Conservation (phyloP, 2,113 vertebrate genomes). For the Phrynocephalus versicolor region DNA sequence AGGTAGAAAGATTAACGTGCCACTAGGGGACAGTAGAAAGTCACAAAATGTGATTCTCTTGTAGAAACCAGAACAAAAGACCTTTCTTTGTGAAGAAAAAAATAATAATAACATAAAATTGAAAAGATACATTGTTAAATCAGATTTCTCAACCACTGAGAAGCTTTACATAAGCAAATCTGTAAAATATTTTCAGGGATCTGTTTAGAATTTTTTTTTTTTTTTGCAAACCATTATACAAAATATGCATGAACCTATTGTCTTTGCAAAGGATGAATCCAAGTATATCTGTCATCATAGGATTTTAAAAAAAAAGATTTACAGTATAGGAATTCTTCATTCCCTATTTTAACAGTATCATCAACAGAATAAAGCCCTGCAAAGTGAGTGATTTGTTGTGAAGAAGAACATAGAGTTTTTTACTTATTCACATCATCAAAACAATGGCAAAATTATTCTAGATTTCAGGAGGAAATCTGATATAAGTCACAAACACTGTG, state of each 20-base stretch:
- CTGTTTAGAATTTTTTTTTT: conserved; percentile 65
- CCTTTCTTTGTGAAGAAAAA: conserved; percentile 85
- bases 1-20: conserved; percentile 78
- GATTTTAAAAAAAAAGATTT: conserved; percentile 60
- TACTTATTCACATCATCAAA: conserved; percentile 38
- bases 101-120: conserved; percentile 25
- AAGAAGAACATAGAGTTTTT: conserved; percentile 31
- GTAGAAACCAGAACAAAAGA: conserved; percentile 93
- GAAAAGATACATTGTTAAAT: conserved; percentile 69
- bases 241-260: conserved; percentile 54
- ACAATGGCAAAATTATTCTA: conserved; percentile 9
- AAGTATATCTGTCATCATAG: conserved; percentile 61
- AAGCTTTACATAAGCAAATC: conserved; percentile 58
- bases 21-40: conserved; percentile 99
- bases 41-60: conserved; percentile 84
- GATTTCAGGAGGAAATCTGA: conserved; percentile 40
- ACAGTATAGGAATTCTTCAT: conserved; percentile 42
- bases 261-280: conserved; percentile 66
- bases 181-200: conserved; percentile 56
- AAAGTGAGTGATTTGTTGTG: conserved; percentile 26
- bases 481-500: conserved; percentile 12
- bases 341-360: conserved; percentile 26
- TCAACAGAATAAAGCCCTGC: conserved; percentile 38
- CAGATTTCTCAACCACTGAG: conserved; percentile 62
- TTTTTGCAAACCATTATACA: conserved; percentile 46